These are phyloP conservation scores for Semicossyphus pulcher DNA, from an alignment of 2,113 vertebrate genomes.

Conservation along the genomic window DNA sequence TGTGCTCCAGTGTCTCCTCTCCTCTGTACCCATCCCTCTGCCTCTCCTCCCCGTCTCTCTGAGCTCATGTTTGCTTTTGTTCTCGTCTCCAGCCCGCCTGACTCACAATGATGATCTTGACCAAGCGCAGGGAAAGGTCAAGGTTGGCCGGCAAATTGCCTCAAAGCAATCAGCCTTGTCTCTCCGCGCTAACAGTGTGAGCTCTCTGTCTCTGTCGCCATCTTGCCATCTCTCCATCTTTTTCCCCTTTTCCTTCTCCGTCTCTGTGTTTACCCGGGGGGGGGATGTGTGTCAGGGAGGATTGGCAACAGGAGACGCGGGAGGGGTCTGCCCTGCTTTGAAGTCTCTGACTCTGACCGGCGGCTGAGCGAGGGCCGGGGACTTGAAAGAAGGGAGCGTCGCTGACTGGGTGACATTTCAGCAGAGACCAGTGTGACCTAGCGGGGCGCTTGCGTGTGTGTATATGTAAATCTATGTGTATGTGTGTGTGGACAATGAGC, in stretches of 20 bases:
- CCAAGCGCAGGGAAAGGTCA: conserved; percentile 80
- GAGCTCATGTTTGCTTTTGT: conserved; percentile 77
- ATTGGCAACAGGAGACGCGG: conserved; percentile 27
- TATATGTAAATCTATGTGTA: background rate
- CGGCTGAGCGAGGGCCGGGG: conserved; percentile 40
- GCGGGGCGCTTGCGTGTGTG: conserved; percentile 17
- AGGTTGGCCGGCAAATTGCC: conserved; percentile 80
- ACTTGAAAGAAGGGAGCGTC: conserved; percentile 70
- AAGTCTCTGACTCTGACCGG: conserved; percentile 56
- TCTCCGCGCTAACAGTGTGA: conserved; percentile 54
- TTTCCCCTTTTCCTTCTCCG: conserved; percentile 33
- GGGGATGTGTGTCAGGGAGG: conserved; percentile 29
- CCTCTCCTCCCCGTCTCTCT: conserved; percentile 22
- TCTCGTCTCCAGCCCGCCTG: conserved; percentile 66
- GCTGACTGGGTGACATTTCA: conserved; percentile 73
- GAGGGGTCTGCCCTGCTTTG: conserved; percentile 54
- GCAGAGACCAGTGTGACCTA: conserved; percentile 50
- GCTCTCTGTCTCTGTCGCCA: conserved; percentile 53
- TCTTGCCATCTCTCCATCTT: conserved; percentile 45
- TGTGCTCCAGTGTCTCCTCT: conserved; percentile 21
- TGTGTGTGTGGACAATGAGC: conserved; percentile 9
- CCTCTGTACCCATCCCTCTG: conserved; percentile 14
- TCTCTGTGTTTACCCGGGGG: conserved; percentile 57
- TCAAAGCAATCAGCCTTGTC: conserved; percentile 78
- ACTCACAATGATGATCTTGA: conserved; percentile 79